These are phyloP conservation scores for Aegotheles bennettii DNA, from an alignment of 2,113 vertebrate genomes.

Conservation along the genomic window DNA sequence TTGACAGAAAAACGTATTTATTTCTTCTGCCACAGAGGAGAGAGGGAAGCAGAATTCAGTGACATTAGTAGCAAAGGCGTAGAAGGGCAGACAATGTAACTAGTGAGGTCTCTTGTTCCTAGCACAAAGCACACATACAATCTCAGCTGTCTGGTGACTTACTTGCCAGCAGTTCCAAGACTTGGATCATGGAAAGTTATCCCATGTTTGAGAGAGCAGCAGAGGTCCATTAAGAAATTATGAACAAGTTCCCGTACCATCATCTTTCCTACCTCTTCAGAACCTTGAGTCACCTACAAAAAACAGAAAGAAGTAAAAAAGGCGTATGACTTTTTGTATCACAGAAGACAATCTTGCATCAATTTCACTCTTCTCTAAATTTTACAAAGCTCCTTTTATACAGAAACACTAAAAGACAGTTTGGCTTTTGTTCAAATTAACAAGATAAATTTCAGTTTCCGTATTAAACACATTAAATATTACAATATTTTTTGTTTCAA, in stretches of 20 bases:
- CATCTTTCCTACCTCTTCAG: conserved; percentile 72
- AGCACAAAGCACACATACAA: neutral
- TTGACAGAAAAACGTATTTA: neutral
- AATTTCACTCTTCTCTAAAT: neutral
- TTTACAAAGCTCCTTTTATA: neutral
- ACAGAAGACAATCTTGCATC: neutral
- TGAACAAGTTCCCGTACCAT: conserved; percentile 85
- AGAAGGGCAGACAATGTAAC: neutral
- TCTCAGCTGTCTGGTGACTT: neutral
- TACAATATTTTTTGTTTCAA: neutral
- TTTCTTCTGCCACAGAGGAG: neutral
- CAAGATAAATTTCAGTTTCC: neutral
- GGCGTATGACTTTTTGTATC: neutral
- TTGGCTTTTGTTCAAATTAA: neutral
- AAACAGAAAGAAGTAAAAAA: neutral
- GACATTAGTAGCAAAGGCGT: neutral
- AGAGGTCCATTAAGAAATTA: conserved; percentile 86
- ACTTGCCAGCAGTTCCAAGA: conserved; percentile 88
- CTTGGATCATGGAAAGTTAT: conserved; percentile 90
- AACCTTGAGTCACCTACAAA: conserved; percentile 44
- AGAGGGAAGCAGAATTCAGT: neutral
- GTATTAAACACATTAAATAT: neutral
- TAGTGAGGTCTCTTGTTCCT: neutral
- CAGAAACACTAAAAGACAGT: neutral
- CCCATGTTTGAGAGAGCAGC: conserved; percentile 91